Evolutionary conservation across 2,797 vertebrate species (phyloP).

Genomic region (Borostomias antarcticus): DNA sequence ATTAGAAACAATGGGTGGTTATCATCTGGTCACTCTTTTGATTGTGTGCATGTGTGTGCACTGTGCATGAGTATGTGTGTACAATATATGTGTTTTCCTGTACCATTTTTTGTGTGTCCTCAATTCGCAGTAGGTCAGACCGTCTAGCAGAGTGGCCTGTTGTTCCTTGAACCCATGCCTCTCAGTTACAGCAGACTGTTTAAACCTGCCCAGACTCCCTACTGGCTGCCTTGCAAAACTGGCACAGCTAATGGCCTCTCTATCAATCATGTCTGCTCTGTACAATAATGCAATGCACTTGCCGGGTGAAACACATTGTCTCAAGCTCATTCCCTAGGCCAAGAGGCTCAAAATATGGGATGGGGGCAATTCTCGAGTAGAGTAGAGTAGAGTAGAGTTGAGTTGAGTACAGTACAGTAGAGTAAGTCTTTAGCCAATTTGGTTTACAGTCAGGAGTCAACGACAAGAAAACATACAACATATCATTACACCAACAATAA

Average conservation of each 20-base stretch:
- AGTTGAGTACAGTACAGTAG: too few relatives aligned
- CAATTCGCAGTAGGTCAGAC: not conserved
- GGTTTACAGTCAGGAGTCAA: too few relatives aligned
- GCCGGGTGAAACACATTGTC: constrained; percentile 5
- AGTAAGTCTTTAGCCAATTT: too few relatives aligned
- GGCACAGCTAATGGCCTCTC: too few relatives aligned
- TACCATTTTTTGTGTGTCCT: not conserved
- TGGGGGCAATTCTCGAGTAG: not conserved
- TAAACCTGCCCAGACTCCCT: not conserved
- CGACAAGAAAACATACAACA: too few relatives aligned
- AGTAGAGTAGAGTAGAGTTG: too few relatives aligned
- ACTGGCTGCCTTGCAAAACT: not conserved
- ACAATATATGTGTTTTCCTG: not conserved
- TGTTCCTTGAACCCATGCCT: constrained; percentile 1
- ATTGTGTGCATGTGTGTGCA: not conserved
- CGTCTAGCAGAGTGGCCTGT: not conserved
- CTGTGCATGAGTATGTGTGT: not conserved
- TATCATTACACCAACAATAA: too few relatives aligned
- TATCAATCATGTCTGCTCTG: constrained; percentile 4
- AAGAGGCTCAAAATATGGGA: not conserved
- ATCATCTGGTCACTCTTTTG: not conserved
- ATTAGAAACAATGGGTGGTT: not conserved
- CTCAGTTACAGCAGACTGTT: not conserved
- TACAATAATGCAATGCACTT: not conserved
- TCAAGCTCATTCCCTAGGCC: not conserved